Evolutionary conservation across 2,113 vertebrate species (phyloP).

Genomic region (Daubentonia madagascariensis): DNA sequence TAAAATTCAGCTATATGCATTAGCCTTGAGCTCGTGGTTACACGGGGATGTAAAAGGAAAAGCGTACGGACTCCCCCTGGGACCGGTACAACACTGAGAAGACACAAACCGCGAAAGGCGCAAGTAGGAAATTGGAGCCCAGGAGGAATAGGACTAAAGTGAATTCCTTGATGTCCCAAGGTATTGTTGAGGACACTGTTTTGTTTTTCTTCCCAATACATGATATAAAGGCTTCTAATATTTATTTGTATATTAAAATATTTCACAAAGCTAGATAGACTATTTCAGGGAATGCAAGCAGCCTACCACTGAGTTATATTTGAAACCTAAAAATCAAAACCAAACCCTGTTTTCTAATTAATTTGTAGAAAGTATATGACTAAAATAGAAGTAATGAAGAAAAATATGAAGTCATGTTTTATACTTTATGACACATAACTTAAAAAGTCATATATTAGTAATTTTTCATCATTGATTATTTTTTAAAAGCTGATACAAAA

Average conservation of each 20-base stretch:
- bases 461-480: background rate
- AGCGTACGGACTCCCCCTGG: background rate
- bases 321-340: background rate
- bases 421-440: background rate
- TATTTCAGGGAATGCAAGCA: background rate
- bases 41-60: background rate
- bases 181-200: too few relatives aligned
- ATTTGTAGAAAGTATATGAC: background rate
- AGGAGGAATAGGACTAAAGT: background rate
- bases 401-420: background rate
- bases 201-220: background rate
- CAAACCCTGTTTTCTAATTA: background rate
- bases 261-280: background rate
- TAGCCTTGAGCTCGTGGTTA: background rate
- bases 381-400: background rate
- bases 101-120: background rate
- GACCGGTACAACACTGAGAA: background rate
- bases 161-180: background rate
- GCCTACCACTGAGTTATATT: background rate
- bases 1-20: background rate
- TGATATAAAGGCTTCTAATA: background rate
- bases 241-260: background rate
- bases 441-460: background rate
- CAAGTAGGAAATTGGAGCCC: background rate
- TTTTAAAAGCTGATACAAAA: background rate